Base-by-base conservation (phyloP, 2,888 invertebrate species). In the Drosophila greeni region DNA sequence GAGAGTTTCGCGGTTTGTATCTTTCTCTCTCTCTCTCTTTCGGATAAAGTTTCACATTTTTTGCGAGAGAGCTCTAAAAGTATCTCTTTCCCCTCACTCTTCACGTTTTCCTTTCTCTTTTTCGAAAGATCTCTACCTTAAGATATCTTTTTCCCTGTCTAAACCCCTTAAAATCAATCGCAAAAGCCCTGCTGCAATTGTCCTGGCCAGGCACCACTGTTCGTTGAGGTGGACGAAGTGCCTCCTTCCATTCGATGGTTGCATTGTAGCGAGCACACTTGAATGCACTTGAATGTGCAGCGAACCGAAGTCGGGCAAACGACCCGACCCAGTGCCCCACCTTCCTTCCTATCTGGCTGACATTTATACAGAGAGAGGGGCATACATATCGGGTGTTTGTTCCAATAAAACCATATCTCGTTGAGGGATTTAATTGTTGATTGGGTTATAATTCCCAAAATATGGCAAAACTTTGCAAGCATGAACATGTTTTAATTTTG, bases 281-380 rank as follows among this genome's bases (percentile, higher is more conserved):
- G 68, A 82, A 70, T 79, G 84, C 76, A 76, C 80, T 79, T 62
- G 37, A 66, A 69, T 70, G 72, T 76, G 70, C 76, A 78, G 66
- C 74, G 77, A 79, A 72, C 65, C 76, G 61, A 31, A 53, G 53
- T 34, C 71, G 65, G 52, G 65, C 64, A 70, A 48, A 53, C 53
- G 65, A 71, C 71, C 64, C 65, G 65, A 71, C 64, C 64, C 71
- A 43, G 53, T 65, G 48, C 56, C 58, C 59, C 49, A 26, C 24
- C 40, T 24, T 26, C 24, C 42, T 26, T 42, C 24, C 24, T n/a
- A n/a, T 42, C 36, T 5, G 55, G 40, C 39, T 42, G 33, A 37
- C 45, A 18, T 20, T 14, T 12, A 23, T n/a, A 24, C 31, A 16
- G 7, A 18, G 7, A 18, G 26, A 18, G 29, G 11, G 29, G 11